Evolutionary conservation across 2,113 vertebrate species (phyloP).

Genomic region (Furnarius figulus): DNA sequence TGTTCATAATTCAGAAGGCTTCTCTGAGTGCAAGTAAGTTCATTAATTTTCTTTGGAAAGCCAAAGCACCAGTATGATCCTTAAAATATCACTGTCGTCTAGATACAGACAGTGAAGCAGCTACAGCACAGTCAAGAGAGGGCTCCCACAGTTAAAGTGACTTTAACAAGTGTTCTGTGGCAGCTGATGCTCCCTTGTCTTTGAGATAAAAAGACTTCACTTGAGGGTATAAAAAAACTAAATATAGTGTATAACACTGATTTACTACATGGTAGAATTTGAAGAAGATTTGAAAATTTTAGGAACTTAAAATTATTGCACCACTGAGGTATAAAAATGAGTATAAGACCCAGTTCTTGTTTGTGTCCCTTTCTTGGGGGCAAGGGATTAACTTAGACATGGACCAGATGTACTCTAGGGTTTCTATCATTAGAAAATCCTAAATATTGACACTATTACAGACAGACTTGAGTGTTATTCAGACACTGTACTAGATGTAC

Average conservation of each 20-base stretch:
- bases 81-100: not conserved
- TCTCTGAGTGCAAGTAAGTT: not conserved
- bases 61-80: not conserved
- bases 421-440: not conserved
- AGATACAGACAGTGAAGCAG: not conserved
- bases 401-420: not conserved
- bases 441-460: not conserved
- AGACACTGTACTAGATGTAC: conserved; percentile 4
- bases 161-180: not conserved
- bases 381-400: not conserved
- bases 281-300: not conserved
- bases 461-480: not conserved
- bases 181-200: not conserved
- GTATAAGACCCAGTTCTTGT: not conserved
- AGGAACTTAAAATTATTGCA: not conserved
- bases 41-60: not conserved
- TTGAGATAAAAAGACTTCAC: not conserved
- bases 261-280: not conserved
- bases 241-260: not conserved
- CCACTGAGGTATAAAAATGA: conserved; percentile 12
- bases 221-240: not conserved
- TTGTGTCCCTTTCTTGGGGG: not conserved
- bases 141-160: not conserved
- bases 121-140: not conserved
- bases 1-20: not conserved